Evolutionary conservation across 1,140 invertebrate species (phyloP).

Genomic region (Drosophila burlai): DNA sequence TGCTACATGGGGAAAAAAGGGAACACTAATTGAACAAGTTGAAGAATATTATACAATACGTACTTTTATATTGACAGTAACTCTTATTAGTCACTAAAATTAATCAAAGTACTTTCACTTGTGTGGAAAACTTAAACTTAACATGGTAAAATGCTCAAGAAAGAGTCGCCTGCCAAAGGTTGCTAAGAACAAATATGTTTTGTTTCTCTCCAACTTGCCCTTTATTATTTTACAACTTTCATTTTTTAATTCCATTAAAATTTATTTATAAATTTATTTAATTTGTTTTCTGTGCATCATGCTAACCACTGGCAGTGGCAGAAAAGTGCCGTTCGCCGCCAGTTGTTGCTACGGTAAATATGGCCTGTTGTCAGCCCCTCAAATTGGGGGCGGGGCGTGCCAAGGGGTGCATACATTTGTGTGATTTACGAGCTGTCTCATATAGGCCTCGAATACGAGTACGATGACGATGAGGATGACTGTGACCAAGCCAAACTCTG

Average conservation of each 20-base stretch:
- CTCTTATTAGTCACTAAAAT: background rate
- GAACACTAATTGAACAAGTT: background rate
- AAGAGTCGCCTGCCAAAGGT: background rate
- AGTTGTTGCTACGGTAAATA: constrained; percentile 54
- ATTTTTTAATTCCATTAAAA: too few species aligned
- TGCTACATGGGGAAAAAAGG: background rate
- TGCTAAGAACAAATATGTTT: too few species aligned
- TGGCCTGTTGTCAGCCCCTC: constrained; percentile 17
- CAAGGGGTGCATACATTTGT: constrained; percentile 78
- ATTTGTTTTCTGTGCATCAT: constrained; percentile 16
- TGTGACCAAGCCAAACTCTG: constrained; percentile 18
- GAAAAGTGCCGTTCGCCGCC: constrained; percentile 42
- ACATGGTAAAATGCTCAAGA: background rate
- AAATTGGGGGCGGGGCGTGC: constrained; percentile 25
- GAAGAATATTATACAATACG: too few species aligned
- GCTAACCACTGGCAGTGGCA: constrained; percentile 58
- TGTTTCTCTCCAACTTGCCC: too few species aligned
- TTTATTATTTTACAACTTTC: too few species aligned
- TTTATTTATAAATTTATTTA: background rate
- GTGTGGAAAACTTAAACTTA: background rate
- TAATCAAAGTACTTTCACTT: background rate
- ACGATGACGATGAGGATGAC: constrained; percentile 27
- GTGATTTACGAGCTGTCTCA: constrained; percentile 81
- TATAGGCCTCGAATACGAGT: constrained; percentile 45
- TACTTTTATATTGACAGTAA: background rate